phyloP scores from a whole-genome alignment of 2,888 invertebrate genomes.

The Chelonus formosanus region DNA sequence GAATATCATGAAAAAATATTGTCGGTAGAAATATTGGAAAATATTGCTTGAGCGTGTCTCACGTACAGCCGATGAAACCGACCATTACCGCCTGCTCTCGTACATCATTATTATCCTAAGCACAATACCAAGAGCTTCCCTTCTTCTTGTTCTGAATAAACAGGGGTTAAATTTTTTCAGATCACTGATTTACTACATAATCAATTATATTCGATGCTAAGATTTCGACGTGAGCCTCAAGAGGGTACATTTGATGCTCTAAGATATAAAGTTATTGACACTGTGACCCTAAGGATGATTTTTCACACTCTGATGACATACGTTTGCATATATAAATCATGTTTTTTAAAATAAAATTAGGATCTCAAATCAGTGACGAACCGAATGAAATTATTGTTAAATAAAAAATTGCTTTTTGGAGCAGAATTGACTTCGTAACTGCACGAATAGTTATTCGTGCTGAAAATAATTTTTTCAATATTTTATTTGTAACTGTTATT shows the following conservation, averaged over 20 bases:
- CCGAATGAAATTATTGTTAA: no score
- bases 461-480: no score
- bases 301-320: background rate
- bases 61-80: slow-evolving; percentile 1
- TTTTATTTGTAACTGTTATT: no score
- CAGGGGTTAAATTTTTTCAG: slow-evolving; percentile 39
- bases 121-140: slow-evolving; percentile 30
- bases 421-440: no score
- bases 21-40: slow-evolving; percentile 18
- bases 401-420: no score
- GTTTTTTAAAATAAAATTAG: no score
- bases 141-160: slow-evolving; percentile 38
- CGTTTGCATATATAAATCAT: no score
- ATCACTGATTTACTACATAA: slow-evolving; percentile 45
- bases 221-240: background rate
- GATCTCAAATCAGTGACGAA: no score
- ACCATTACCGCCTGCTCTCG: slow-evolving; percentile 23
- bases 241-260: slow-evolving; percentile 12
- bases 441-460: no score
- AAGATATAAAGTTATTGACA: slow-evolving; percentile 2
- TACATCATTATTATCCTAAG: slow-evolving; percentile 40
- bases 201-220: slow-evolving; percentile 43
- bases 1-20: slow-evolving; percentile 17
- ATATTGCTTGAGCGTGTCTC: slow-evolving; percentile 23
- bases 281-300: slow-evolving; percentile 4